Percentiles rank a stretch among this genome's conserved stretches.
Conservation (phyloP, 2,113 vertebrate genomes). For the Potamarius usumacintae region DNA sequence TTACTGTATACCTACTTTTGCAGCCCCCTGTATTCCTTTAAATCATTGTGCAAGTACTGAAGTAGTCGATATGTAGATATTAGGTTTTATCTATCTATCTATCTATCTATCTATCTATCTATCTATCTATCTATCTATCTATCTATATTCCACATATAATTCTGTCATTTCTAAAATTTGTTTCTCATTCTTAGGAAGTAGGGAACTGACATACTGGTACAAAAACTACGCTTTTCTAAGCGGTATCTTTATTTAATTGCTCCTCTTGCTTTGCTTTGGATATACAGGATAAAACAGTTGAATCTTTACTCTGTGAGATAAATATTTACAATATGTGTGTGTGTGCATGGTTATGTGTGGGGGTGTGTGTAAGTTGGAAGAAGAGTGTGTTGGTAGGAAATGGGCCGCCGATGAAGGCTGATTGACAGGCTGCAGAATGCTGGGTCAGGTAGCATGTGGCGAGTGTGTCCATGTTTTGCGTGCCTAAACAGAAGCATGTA, state of each 20-base stretch:
- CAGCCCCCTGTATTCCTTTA: neutral
- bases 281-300: conserved; percentile 19
- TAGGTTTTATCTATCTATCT: neutral
- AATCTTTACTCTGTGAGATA: neutral
- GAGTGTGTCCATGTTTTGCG: conserved; percentile 52
- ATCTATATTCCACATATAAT: neutral
- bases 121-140: neutral
- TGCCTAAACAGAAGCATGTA: conserved; percentile 57
- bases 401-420: conserved; percentile 30
- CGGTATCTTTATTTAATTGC: conserved; percentile 24
- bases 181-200: neutral
- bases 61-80: too few species aligned
- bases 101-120: neutral
- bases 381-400: conserved; percentile 32
- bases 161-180: neutral
- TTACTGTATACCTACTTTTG: too few species aligned
- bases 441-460: conserved; percentile 55
- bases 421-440: conserved; percentile 52
- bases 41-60: neutral
- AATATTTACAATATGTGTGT: neutral
- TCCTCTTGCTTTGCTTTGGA: conserved; percentile 33
- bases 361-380: conserved; percentile 10
- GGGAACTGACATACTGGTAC: neutral
- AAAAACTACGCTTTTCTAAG: conserved; percentile 19
- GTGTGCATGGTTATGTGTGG: neutral